Base-by-base conservation (phyloP, 2,113 vertebrate species). In the Pimephales promelas region DNA sequence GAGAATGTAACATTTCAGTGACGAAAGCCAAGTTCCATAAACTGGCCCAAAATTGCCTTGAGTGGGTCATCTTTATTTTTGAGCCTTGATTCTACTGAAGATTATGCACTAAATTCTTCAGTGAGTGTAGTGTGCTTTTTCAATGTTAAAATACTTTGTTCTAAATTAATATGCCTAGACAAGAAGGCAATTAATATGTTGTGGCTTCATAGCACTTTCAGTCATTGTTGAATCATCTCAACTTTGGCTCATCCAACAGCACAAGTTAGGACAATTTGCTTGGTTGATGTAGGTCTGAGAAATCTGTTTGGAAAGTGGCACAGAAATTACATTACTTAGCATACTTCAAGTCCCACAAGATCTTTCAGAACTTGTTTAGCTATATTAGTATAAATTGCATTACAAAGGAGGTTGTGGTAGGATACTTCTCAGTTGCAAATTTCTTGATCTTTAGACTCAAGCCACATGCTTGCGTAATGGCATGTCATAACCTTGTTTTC, bases 361-460 rank as follows among this genome's bases (percentile, higher is more conserved):
- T 73, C 22, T 54, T 28, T 28, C 28, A 28, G 28, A 28, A 28
- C 28, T 28, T 28, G 28, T 49, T 45, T 24, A 76, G 47, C n/a
- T 68, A 54, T 45, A 62, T 79, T 71, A 79, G 26, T 64, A 14
- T 34, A 34, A 64, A 64, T 64, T 64, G 45, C 16, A 52, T 52
- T 28, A 13, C 3, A 26, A 14, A 28, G 28, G 49, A 9, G 18
- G 7, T 62, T 3, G 34, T 52, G 10, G 49, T 49, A 24, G 28
- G 40, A 75, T 34, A 10, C 49, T 76, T 76, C 47, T 34, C 45
- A 34, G 57, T 62, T 52, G 72, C 40, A 40, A 5, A 52, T 13
- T 45, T 10, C 16, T 16, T 75, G 56, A 66, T 34, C 45, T 83
- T 83, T 83, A 31, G 49, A 66, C 72, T 62, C 22, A 28, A 52